These are phyloP conservation scores for Drosophila atripex DNA, from an alignment of 2,888 invertebrate genomes.

Conservation along the genomic window DNA sequence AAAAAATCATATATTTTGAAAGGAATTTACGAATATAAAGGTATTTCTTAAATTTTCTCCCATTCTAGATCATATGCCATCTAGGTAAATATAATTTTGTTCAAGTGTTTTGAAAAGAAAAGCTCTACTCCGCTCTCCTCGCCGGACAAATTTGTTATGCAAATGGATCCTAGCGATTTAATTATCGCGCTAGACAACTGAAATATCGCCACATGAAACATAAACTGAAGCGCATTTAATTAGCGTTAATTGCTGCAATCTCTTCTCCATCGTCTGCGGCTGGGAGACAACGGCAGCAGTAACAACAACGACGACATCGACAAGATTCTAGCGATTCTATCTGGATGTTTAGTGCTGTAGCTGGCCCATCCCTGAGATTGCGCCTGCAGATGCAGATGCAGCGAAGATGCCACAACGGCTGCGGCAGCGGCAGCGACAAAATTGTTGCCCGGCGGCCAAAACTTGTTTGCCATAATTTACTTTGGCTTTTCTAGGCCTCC, in stretches of 20 bases:
- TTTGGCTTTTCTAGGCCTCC: slow-evolving; percentile 65
- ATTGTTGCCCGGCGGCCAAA: slow-evolving; percentile 82
- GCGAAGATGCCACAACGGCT: not conserved
- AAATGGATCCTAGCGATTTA: slow-evolving; percentile 79
- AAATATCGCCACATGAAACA: slow-evolving; percentile 79
- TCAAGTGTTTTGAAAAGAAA: slow-evolving; percentile 13
- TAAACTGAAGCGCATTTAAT: slow-evolving; percentile 79
- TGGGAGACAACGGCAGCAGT: slow-evolving; percentile 37
- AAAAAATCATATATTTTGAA: too few species aligned
- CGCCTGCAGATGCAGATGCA: slow-evolving; percentile 12
- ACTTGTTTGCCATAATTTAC: slow-evolving; percentile 83
- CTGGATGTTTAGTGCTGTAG: slow-evolving; percentile 48
- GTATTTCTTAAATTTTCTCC: too few species aligned
- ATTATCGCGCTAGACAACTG: slow-evolving; percentile 81
- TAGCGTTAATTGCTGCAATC: slow-evolving; percentile 81
- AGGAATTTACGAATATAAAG: too few species aligned
- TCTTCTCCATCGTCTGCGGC: slow-evolving; percentile 56
- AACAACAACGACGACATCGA: slow-evolving; percentile 45
- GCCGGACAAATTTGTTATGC: slow-evolving; percentile 76
- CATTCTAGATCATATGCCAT: not conserved
- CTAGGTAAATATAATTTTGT: slow-evolving; percentile 4
- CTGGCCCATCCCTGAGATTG: slow-evolving; percentile 33
- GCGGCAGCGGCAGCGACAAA: slow-evolving; percentile 68
- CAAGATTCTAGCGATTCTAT: slow-evolving; percentile 57
- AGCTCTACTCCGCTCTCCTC: slow-evolving; percentile 8